Base-by-base conservation (phyloP, 2,888 invertebrate genomes). In the Hemaris fuciformis region DNA sequence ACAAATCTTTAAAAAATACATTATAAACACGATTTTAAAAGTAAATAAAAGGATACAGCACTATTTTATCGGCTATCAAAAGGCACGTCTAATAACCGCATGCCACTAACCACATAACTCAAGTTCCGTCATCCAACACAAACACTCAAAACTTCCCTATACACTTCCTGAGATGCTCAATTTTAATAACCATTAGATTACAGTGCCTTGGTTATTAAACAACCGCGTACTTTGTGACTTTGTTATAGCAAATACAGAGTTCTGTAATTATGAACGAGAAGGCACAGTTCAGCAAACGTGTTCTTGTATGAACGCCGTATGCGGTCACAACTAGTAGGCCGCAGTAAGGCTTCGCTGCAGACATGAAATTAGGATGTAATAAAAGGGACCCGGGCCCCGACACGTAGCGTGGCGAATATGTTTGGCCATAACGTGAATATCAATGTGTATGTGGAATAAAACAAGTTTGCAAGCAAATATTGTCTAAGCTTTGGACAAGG, bases 241-340 rank as follows among this genome's bases (percentile, higher is more conserved):
- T 68, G 74, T 75, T 73, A 70, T 31, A 41, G 76, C 73, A 77
- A 80, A 79, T 74, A 78, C 66, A 70, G 76, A 81, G 77, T 79
- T 79, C 77, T 75, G 79, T 77, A 83, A 84, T 84, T 81, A 84
- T 76, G 72, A 76, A 79, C 78, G 77, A 79, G 79, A 69, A 71
- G 67, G 67, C 70, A 80, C 74, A 76, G 76, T 78, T 75, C 71
- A 73, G 78, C 78, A 82, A 83, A 84, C 80, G 80, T 75, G 79
- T 20, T 79, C 73, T 75, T 73, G 77, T 73, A 79, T 73, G 75
- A 77, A 73, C 68, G 69, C 70, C 74, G 72, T 74, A 70, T 81
- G 84, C 71, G 85, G 85, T 80, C 73, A 60, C 75, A 77, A 77
- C 73, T 78, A 68, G 68, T 69, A 66, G 15, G 57, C 61, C 18